Conservation (phyloP, 2,113 vertebrate species). For the Lota lota region DNA sequence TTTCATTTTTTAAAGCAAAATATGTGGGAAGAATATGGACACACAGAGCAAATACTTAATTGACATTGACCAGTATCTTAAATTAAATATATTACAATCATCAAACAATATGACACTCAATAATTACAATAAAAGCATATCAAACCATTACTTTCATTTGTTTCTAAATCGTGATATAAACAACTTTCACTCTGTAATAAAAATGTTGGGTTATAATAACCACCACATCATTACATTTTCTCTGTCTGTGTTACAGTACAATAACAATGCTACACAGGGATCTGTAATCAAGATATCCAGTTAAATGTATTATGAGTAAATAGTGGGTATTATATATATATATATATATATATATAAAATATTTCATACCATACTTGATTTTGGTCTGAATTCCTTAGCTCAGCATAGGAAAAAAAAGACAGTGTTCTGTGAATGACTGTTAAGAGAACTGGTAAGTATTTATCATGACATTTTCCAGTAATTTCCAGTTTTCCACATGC, state of each 20-base stretch:
- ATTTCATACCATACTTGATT: background rate
- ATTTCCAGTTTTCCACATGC: background rate
- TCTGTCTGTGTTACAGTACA: conserved; percentile 10
- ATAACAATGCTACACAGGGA: conserved; percentile 25
- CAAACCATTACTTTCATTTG: conserved; percentile 59
- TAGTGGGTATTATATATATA: background rate
- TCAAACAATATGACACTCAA: conserved; percentile 38
- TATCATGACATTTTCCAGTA: background rate
- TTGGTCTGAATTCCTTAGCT: conserved; percentile 28
- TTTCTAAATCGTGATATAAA: conserved; percentile 55
- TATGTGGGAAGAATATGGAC: conserved; percentile 29
- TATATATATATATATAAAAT: background rate
- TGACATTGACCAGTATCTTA: conserved; percentile 43
- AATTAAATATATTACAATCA: conserved; percentile 67
- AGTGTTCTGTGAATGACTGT: conserved; percentile 16
- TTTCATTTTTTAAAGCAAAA: conserved; percentile 31
- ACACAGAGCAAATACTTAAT: conserved; percentile 31
- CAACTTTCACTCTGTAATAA: conserved; percentile 22
- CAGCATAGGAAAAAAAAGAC: conserved; percentile 26
- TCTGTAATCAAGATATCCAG: conserved; percentile 21
- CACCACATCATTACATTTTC: conserved; percentile 23
- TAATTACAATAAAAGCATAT: conserved; percentile 59
- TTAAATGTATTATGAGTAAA: conserved; percentile 1
- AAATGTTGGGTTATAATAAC: conserved; percentile 19
- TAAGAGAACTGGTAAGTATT: background rate